A percentile compares a stretch with the other conserved stretches of the same genome.
Conservation (phyloP, 2,888 invertebrate genomes). For the Microdon myrmicae region DNA sequence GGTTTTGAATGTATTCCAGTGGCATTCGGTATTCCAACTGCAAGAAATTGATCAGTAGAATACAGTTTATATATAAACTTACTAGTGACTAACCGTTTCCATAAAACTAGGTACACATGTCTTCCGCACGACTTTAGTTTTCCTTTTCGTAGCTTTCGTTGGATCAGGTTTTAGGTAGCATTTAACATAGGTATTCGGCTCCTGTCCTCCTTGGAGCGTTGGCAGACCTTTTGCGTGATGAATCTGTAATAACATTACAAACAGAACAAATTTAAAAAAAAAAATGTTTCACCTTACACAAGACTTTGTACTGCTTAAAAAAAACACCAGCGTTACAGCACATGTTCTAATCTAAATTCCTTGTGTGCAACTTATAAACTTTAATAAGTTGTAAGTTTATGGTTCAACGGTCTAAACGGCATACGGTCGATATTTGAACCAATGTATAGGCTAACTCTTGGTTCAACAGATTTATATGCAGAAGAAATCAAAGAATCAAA, state of each 20-base stretch:
- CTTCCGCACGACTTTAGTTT: conserved; percentile 91
- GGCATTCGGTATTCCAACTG: conserved; percentile 90
- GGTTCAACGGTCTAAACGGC: too few relatives aligned
- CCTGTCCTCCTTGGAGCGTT: conserved; percentile 79
- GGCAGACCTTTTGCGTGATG: conserved; percentile 92
- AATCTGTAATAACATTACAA: conserved; percentile 60
- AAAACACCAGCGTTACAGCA: too few relatives aligned
- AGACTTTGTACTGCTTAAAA: too few relatives aligned
- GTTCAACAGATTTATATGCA: too few relatives aligned
- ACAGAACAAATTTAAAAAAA: too few relatives aligned
- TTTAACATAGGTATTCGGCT: conserved; percentile 90
- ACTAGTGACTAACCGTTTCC: conserved; percentile 80
- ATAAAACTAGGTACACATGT: conserved; percentile 97
- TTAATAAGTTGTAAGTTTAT: too few relatives aligned
- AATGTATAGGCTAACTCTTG: too few relatives aligned
- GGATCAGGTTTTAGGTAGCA: conserved; percentile 93
- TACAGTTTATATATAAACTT: conserved; percentile 4
- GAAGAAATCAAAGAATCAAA: too few relatives aligned
- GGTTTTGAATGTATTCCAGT: conserved; percentile 78
- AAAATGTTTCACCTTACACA: too few relatives aligned
- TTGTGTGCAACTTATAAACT: background rate
- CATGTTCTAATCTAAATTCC: too few relatives aligned
- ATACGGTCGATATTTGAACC: too few relatives aligned
- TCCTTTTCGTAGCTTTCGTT: conserved; percentile 91
- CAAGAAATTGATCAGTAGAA: conserved; percentile 14